A percentile compares a stretch with the other conserved stretches of the same genome.
phyloP scores from a whole-genome alignment of 2,797 vertebrate genomes.

The Onychomys torridus region DNA sequence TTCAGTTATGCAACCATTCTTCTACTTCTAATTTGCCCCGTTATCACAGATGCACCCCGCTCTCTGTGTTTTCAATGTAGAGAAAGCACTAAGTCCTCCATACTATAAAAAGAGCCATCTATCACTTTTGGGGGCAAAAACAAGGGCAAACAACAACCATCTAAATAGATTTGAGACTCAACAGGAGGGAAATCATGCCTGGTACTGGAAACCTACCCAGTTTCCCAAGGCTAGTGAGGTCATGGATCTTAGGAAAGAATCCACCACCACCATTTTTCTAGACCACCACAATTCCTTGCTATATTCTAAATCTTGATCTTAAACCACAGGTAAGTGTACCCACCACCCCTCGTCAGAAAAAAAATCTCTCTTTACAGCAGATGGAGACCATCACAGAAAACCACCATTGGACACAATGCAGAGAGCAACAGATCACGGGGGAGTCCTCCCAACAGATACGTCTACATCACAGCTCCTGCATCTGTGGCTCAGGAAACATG shows the following conservation, averaged over 20 bases:
- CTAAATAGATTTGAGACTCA: neutral
- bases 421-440: neutral
- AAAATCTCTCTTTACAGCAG: neutral
- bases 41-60: neutral
- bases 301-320: neutral
- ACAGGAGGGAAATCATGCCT: neutral
- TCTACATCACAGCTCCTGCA: neutral
- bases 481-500: neutral
- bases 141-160: neutral
- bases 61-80: neutral
- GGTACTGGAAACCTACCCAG: neutral
- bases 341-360: no score
- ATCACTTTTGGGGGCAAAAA: neutral
- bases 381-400: neutral
- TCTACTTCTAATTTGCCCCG: neutral
- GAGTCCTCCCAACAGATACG: neutral
- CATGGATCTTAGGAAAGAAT: neutral
- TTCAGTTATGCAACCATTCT: neutral
- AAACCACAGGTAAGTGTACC: no score
- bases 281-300: neutral
- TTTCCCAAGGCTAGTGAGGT: neutral
- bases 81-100: neutral
- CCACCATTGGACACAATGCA: neutral
- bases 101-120: constrained; percentile 5
- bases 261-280: neutral